Percentiles rank a stretch among this genome's conserved stretches.
Evolutionary conservation across 2,888 invertebrate species (phyloP).

Genomic region (Muscina levida): DNA sequence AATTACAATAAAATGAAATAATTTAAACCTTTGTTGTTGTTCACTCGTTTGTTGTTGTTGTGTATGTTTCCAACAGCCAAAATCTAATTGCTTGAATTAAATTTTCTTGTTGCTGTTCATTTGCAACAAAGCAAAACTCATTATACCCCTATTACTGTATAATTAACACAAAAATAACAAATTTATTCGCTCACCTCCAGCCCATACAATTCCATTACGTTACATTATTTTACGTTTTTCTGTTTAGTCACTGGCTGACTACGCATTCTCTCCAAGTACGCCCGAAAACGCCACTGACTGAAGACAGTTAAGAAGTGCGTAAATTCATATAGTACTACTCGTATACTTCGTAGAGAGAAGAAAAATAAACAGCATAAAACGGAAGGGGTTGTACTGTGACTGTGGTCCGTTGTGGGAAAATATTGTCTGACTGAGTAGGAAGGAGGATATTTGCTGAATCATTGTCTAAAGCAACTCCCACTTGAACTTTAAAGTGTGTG

Average conservation of each 20-base stretch:
- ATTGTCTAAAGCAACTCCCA: background rate
- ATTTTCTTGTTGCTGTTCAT: constrained; percentile 44
- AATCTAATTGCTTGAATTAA: constrained; percentile 61
- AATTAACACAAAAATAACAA: constrained; percentile 43
- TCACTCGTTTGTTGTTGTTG: constrained; percentile 20
- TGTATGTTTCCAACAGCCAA: too few relatives aligned
- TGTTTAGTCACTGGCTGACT: too few relatives aligned
- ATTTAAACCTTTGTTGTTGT: constrained; percentile 45
- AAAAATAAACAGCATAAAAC: too few relatives aligned
- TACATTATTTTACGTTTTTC: too few relatives aligned
- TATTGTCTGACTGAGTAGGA: background rate
- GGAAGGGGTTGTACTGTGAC: too few relatives aligned
- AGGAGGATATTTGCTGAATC: constrained; percentile 11
- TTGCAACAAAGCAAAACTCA: constrained; percentile 58
- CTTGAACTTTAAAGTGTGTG: background rate
- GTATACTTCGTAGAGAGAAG: too few relatives aligned
- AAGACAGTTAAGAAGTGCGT: too few relatives aligned
- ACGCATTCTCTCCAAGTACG: too few relatives aligned
- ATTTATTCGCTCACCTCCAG: background rate
- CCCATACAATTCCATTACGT: too few relatives aligned
- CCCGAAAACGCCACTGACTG: too few relatives aligned
- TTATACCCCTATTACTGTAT: constrained; percentile 60
- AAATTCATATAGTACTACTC: too few relatives aligned
- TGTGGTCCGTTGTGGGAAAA: constrained; percentile 15
- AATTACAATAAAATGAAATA: constrained; percentile 43